Evolutionary conservation across 2,113 vertebrate genomes (phyloP).

Genomic region (Poeciliopsis occidentalis): DNA sequence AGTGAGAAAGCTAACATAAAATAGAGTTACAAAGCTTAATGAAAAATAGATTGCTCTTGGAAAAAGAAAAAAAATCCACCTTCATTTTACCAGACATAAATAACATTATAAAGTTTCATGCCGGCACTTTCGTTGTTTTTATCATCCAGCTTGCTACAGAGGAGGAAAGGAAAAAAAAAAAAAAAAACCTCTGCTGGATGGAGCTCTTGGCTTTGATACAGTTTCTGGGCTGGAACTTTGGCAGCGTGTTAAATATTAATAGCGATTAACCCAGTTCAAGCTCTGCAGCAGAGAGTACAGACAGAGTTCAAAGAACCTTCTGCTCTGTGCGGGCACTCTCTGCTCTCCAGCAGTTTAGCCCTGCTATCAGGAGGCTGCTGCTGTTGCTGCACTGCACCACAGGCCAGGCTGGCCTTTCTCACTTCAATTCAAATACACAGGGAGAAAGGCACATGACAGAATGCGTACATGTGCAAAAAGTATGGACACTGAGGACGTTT

Average conservation of each 20-base stretch:
- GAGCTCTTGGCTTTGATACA: conserved; percentile 81
- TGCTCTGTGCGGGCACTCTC: conserved; percentile 76
- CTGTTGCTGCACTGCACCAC: conserved; percentile 73
- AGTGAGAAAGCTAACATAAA: conserved; percentile 4
- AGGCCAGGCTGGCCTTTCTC: conserved; percentile 66
- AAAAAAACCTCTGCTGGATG: conserved; percentile 67
- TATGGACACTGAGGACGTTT: conserved; percentile 61
- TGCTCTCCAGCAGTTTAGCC: conserved; percentile 79
- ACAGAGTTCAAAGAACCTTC: conserved; percentile 83
- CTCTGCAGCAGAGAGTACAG: conserved; percentile 79
- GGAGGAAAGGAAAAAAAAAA: conserved; percentile 52
- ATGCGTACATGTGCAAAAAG: conserved; percentile 68
- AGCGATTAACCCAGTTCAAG: conserved; percentile 85
- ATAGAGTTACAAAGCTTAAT: conserved; percentile 14
- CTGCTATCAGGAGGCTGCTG: conserved; percentile 75
- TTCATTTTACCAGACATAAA: conserved; percentile 54
- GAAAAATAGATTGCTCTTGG: conserved; percentile 13
- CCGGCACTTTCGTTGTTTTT: conserved; percentile 64
- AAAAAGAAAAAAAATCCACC: conserved; percentile 29
- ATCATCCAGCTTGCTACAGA: conserved; percentile 62
- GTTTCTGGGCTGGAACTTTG: conserved; percentile 82
- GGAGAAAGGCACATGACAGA: conserved; percentile 39
- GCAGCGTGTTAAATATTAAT: conserved; percentile 84
- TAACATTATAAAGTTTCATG: conserved; percentile 60
- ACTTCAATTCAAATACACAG: conserved; percentile 62